Evolutionary conservation across 1,140 invertebrate genomes (phyloP).

Genomic region (Archivesica marissinica): DNA sequence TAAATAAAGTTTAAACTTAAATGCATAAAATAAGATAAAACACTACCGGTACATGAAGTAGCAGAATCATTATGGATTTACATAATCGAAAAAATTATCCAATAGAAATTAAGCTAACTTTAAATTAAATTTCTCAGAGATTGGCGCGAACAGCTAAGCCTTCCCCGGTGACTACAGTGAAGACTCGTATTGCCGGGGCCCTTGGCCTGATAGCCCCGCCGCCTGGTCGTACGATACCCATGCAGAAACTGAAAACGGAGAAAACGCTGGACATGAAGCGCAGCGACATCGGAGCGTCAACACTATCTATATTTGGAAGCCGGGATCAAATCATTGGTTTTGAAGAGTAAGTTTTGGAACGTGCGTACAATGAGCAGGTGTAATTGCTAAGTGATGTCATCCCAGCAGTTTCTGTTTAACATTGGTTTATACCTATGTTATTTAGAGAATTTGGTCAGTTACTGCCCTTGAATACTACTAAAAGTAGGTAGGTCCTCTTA

Average conservation of each 20-base stretch:
- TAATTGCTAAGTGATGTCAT: too few relatives aligned
- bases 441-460: too few relatives aligned
- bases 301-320: constrained; percentile 87
- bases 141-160: constrained; percentile 41
- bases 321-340: constrained; percentile 86
- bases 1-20: too few relatives aligned
- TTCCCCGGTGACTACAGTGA: constrained; percentile 74
- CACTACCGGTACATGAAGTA: too few relatives aligned
- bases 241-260: constrained; percentile 81
- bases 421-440: too few relatives aligned
- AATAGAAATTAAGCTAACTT: too few relatives aligned
- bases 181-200: constrained; percentile 83
- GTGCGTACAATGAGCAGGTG: too few relatives aligned
- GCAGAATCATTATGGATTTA: background rate
- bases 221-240: constrained; percentile 78
- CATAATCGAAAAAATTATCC: background rate
- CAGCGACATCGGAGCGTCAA: constrained; percentile 76
- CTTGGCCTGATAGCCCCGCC: constrained; percentile 82
- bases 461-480: too few relatives aligned
- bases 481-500: too few relatives aligned
- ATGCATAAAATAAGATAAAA: background rate
- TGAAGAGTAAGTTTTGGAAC: constrained; percentile 77
- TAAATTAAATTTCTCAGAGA: background rate
- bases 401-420: too few relatives aligned
- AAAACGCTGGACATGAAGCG: constrained; percentile 53